Evolutionary conservation across 1,140 invertebrate species (phyloP), one percentile per base, ranked within the genome.

Genomic region (Planococcus citri): DNA sequence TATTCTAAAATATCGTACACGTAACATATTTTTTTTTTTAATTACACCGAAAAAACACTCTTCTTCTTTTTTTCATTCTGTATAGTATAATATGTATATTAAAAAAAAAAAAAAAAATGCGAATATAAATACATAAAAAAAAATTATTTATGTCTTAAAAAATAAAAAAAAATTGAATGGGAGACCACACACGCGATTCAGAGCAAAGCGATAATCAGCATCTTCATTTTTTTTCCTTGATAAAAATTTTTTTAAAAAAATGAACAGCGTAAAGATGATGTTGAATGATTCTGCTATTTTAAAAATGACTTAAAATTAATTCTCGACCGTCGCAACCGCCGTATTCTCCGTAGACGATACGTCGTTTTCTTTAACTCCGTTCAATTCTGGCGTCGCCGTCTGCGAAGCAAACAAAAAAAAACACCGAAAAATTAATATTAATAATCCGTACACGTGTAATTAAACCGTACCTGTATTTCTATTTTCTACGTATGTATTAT

Each of bases 1-100:
- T 51, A 3, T 33, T n/a, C n/a, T n/a, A n/a, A n/a, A n/a, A 17
- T 51, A 51, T 17, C 41, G 41, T 51, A 51, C 41, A 51, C 41
- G 17, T 51, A 51, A n/a, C 17, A 51, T 51, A 51, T 51, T 51
- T 51, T n/a, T n/a, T n/a, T n/a, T n/a, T n/a, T n/a, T n/a, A n/a
- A 51, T 51, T 51, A 51, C 41, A 51, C 41, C 41, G n/a, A n/a
- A n/a, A n/a, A 51, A 51, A 51, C 29, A 51, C 41, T 51, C 41
- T 33, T n/a, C n/a, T n/a, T n/a, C n/a, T n/a, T n/a, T 12, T 33
- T 12, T 33, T 33, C 12, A 3, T 33, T 33, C 29, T 33, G 41
- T 51, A 51, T 51, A 51, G 6, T 51, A 33, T 33, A 51, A 51
- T 51, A 51, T 51, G 41, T 51, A 51, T 37, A 37, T 37, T n/a